Base-by-base conservation (phyloP, 1,140 invertebrate genomes). In the Heterodera carotae region DNA sequence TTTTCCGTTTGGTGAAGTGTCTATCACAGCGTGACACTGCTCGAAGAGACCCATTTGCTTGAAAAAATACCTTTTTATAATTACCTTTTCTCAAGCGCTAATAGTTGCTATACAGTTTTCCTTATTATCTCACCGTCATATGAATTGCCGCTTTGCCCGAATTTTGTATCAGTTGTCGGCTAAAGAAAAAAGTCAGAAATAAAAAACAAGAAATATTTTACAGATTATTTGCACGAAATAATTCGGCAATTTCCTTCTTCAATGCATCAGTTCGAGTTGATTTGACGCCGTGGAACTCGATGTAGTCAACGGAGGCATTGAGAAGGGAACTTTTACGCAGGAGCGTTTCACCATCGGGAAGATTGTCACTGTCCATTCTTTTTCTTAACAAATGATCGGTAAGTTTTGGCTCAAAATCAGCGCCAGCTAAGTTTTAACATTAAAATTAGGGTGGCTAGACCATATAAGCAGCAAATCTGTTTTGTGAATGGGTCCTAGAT, bases 21-120 rank as follows among this genome's bases (percentile, higher is more conserved):
- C 86, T 27, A 87, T 87, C 25, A 85, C 27, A 5, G 85, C 75
- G 2, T 64, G 69, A 27, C 82, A 84, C n/a, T 76, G 53, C 33
- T 85, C 82, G 56, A 87, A 79, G 22, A 87, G 68, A 18, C 85
- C 85, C 8, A 87, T 84, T 74, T 87, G 78, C 76, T 88, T 77
- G 82, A 70, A 27, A 71, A 31, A 22, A 62, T 33, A 39, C n/a
- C 33, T 64, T 53, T 59, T 22, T 69, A 15, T 68, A 80, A 31
- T 22, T 69, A 7, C 8, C n/a, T n/a, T n/a, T n/a, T n/a, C n/a
- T n/a, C n/a, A 74, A n/a, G 5, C 59, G 83, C 76, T 59, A 69
- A n/a, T n/a, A n/a, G n/a, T n/a, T n/a, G n/a, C n/a, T n/a, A n/a
- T n/a, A n/a, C n/a, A n/a, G n/a, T n/a, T 22, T 25, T 15, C 36